Evolutionary conservation across 2,113 vertebrate genomes (phyloP), one percentile per base, ranked within the genome.

Genomic region (Hippopotamus amphibius): DNA sequence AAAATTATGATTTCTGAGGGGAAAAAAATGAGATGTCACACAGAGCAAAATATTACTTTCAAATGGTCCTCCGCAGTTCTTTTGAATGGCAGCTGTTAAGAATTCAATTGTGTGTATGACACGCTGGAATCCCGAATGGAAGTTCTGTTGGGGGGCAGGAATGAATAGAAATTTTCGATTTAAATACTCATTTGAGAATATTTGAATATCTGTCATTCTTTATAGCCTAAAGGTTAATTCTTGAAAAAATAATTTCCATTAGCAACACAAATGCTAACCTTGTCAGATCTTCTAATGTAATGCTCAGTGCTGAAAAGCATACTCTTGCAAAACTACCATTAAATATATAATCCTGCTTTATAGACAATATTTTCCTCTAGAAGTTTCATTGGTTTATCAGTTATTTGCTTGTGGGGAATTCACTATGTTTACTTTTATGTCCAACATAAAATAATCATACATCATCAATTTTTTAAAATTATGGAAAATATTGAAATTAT

Each of bases 41-140:
- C 98, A 98, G 99, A 99, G 99, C 98, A 99, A 99, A 99, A 99
- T 99, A 99, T 99, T 99, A 99, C 99, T 99, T 99, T 99, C 98
- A 99, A 99, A 99, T 98, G 98, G 99, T 99, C 98, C 98, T 99
- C 98, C 72, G 97, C 96, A 96, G 97, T 83, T 98, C 89, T 71
- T 95, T 98, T 99, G 98, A 99, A 98, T 99, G 99, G 98, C 99
- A 99, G 98, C 98, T 98, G 98, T 98, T 98, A 98, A 97, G 98
- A 98, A 99, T 96, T 98, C 98, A 98, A 98, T 98, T 98, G 98
- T 97, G 97, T 99, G 97, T 97, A 95, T 98, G 98, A 98, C 98
- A 98, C 9, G 79, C 96, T 97, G 95, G 97, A 98, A 96, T 97
- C 95, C 87, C 98, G 97, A 95, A 96, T 98, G 92, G 94, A 98